phyloP scores from a whole-genome alignment of 64 coral and sea anemone genomes.

The Montipora capricornis region DNA sequence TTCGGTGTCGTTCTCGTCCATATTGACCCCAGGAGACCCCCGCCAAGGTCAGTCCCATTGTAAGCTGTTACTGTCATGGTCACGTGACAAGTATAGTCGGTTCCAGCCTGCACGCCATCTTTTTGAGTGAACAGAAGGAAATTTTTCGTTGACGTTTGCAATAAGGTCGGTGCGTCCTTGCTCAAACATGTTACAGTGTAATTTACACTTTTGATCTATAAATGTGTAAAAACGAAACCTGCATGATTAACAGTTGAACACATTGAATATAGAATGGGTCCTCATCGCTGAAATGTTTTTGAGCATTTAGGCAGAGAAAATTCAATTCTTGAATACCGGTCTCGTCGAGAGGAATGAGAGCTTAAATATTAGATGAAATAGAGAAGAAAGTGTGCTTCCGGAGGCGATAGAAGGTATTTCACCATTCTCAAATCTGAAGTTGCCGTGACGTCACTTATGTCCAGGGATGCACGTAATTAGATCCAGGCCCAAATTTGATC shows the following conservation, averaged over 20 bases:
- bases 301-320: no score
- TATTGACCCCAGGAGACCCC: slow-evolving; percentile 52
- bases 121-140: slow-evolving; percentile 54
- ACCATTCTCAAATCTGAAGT: no score
- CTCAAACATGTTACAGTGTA: slow-evolving; percentile 88
- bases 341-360: no score
- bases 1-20: slow-evolving; percentile 83
- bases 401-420: no score
- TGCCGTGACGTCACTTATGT: no score
- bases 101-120: slow-evolving; percentile 87
- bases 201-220: slow-evolving; percentile 55
- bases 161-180: slow-evolving; percentile 71
- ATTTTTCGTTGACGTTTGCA: slow-evolving; percentile 36
- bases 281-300: not conserved
- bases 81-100: slow-evolving; percentile 92
- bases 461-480: no score
- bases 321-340: not conserved
- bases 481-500: no score
- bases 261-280: not conserved
- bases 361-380: no score
- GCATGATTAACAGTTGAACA: not conserved
- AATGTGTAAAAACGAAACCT: not conserved
- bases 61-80: slow-evolving; percentile 82
- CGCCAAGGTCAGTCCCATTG: slow-evolving; percentile 76
- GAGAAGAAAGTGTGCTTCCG: no score